phyloP scores from a whole-genome alignment of 1,140 invertebrate genomes.

The Caenorhabditis inopinata region DNA sequence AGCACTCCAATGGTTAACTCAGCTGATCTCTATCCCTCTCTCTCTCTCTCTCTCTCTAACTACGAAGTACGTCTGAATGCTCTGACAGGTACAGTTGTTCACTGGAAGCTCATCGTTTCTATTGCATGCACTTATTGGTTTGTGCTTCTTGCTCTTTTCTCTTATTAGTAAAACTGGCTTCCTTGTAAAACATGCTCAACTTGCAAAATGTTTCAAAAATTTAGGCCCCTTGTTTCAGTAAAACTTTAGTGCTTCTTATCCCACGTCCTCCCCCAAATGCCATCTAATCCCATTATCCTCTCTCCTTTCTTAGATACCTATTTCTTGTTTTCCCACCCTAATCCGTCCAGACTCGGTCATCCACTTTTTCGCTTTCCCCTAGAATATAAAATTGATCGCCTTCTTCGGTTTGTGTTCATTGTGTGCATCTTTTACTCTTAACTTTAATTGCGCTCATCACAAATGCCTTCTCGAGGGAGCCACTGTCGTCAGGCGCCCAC shows the following conservation, averaged over 20 bases:
- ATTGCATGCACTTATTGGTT: too few species aligned
- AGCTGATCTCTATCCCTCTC: too few species aligned
- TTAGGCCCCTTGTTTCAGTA: not conserved
- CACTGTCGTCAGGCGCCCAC: not conserved
- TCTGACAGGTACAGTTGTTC: too few species aligned
- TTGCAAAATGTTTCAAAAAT: not conserved
- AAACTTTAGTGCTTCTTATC: constrained; percentile 15
- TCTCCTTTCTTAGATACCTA: not conserved
- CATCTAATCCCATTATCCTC: constrained; percentile 23
- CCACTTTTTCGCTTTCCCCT: not conserved
- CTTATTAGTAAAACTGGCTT: not conserved
- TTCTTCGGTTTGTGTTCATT: too few species aligned
- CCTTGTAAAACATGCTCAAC: not conserved
- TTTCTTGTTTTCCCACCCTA: constrained; percentile 20
- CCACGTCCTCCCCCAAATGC: not conserved
- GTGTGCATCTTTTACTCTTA: not conserved
- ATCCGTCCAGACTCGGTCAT: not conserved
- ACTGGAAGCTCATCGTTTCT: too few species aligned
- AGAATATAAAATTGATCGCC: constrained; percentile 10
- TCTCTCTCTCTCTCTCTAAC: too few species aligned
- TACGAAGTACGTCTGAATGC: too few species aligned
- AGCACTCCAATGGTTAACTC: too few species aligned
- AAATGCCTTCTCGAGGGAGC: not conserved
- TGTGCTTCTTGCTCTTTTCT: too few species aligned
- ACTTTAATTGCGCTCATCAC: constrained; percentile 31